A percentile compares a stretch with the other conserved stretches of the same genome.
Conservation (phyloP, 2,797 vertebrate species). For the Melanotaenia pygmaea region DNA sequence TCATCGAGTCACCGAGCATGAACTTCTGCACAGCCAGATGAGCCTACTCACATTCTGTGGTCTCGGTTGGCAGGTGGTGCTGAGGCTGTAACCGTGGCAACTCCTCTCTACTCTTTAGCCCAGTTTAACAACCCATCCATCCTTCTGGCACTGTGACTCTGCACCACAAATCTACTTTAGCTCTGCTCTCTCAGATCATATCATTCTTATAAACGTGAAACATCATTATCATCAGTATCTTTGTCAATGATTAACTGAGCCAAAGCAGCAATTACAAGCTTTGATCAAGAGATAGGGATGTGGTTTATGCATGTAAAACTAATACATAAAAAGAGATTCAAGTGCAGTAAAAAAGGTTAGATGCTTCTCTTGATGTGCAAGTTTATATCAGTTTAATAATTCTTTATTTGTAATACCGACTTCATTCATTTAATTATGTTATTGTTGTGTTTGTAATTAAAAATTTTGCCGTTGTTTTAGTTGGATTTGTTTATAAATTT, state of each 20-base stretch:
- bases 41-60: constrained; percentile 61
- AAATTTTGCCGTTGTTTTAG: not conserved
- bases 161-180: constrained; percentile 41
- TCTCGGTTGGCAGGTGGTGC: constrained; percentile 71
- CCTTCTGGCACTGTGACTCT: constrained; percentile 51
- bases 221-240: constrained; percentile 51
- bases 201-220: constrained; percentile 51
- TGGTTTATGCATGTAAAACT: constrained; percentile 1
- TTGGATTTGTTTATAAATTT: not conserved
- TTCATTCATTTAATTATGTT: not conserved
- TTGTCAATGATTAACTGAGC: constrained; percentile 30
- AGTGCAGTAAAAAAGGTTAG: not conserved
- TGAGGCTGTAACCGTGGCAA: constrained; percentile 83
- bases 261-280: constrained; percentile 28
- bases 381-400: constrained; percentile 4
- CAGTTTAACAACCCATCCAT: constrained; percentile 62
- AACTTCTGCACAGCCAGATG: constrained; percentile 51
- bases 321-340: not conserved
- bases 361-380: not conserved
- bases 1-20: constrained; percentile 20
- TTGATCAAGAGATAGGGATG: not conserved
- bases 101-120: constrained; percentile 68
- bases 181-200: constrained; percentile 37
- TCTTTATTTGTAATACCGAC: not conserved
- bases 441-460: constrained; percentile 1